Evolutionary conservation across 1,140 invertebrate genomes (phyloP), one percentile per base, ranked within the genome.

Genomic region (Pemphigus obesinymphae): DNA sequence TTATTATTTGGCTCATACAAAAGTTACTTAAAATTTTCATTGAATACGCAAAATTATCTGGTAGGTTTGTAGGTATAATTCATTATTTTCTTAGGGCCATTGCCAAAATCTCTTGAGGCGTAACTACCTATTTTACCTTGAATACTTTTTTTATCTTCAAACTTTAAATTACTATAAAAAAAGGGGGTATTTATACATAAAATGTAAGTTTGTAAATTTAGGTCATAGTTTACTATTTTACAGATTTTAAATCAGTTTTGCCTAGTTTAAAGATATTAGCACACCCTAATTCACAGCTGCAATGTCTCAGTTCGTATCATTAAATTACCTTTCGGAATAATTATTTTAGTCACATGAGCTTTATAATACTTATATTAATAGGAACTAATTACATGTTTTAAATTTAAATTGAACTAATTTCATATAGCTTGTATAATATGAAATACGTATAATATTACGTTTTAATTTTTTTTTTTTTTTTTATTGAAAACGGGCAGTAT

Each of bases 51-150:
- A 48, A 72, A 20, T 72, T 72, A 45, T 72, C 23, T 48, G 8
- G 2, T 48, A 48, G n/a, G n/a, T n/a, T n/a, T n/a, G n/a, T n/a
- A n/a, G n/a, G n/a, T n/a, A 40, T 48, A 72, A 72, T 48, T 72
- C 11, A 26, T 26, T n/a, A n/a, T n/a, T 29, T 43, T 43, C 31
- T 20, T n/a, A 72, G 15, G 70, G 17, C 2, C 10, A 10, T 72
- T 48, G 70, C 70, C 70, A 72, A 72, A 70, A 48, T 72, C 23
- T 3, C 13, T 48, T 72, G 10, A 17, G 29, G 26, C 40, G 15
- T 70, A 70, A 72, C 17, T 72, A 70, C 31, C 17, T 72, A 70
- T 20, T 72, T 72, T 31, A 72, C 70, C 70, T 72, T 72, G 70
- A 72, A 72, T 40, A 40, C 37, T n/a, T 72, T 13, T 72, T 72